Evolutionary conservation across 2,888 invertebrate species (phyloP).

Genomic region (Nephrotoma flavescens): DNA sequence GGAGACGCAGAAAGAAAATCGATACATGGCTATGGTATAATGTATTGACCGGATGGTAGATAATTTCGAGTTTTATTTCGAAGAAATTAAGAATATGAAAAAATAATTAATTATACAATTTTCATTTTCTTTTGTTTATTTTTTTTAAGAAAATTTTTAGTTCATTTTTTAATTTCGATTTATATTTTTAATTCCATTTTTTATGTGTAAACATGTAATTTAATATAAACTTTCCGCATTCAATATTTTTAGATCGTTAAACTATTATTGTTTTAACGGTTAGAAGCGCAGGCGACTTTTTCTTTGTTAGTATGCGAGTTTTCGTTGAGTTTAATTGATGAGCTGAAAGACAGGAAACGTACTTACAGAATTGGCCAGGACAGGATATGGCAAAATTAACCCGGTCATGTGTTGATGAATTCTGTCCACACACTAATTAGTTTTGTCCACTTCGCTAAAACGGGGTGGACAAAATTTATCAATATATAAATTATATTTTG

Average conservation of each 20-base stretch:
- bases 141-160: not conserved
- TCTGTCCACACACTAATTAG: too few species aligned
- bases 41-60: not conserved
- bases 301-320: too few species aligned
- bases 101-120: not conserved
- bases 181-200: not conserved
- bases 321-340: too few species aligned
- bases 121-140: not conserved
- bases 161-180: not conserved
- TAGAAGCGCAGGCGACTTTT: not conserved
- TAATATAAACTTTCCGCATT: not conserved
- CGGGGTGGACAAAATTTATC: too few species aligned
- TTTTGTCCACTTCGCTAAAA: too few species aligned
- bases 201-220: not conserved
- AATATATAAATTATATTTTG: too few species aligned
- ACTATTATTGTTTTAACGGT: not conserved
- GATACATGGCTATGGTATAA: not conserved
- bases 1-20: not conserved
- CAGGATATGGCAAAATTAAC: too few species aligned
- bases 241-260: not conserved
- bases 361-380: too few species aligned
- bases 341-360: too few species aligned
- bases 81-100: not conserved
- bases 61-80: not conserved
- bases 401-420: too few species aligned